These are phyloP conservation scores for Hydra vulgaris DNA, from an alignment of 30 jellyfish, hydroid and myxozoan species.

Conservation along the genomic window DNA sequence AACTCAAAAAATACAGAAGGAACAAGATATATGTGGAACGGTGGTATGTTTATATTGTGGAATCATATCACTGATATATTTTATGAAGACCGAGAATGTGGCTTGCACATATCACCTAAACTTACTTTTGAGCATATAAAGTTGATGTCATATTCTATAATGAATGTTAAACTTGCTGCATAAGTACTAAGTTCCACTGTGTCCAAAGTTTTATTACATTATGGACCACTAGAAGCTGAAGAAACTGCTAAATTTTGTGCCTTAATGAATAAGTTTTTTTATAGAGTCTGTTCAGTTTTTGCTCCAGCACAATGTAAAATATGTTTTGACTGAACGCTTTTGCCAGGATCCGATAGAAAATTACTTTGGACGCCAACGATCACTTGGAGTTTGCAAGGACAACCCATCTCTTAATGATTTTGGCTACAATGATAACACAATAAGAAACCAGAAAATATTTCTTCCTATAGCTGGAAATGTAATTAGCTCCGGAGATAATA, in stretches of 20 bases:
- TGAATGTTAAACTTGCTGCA: conserved; percentile 54
- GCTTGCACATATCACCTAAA: conserved; percentile 49
- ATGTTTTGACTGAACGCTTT: too few relatives aligned
- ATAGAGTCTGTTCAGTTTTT: too few relatives aligned
- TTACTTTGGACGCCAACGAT: too few relatives aligned
- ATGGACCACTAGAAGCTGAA: conserved; percentile 42
- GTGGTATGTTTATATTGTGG: conserved; percentile 48
- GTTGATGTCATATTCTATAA: conserved; percentile 38
- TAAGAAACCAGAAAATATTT: too few relatives aligned
- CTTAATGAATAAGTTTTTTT: conserved; percentile 42
- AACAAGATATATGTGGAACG: conserved; percentile 67
- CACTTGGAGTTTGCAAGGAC: too few relatives aligned
- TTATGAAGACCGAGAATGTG: conserved; percentile 33
- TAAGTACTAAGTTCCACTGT: conserved; percentile 39
- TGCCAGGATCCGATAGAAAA: too few relatives aligned
- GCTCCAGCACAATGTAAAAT: too few relatives aligned
- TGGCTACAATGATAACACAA: too few relatives aligned
- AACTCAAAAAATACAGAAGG: conserved; percentile 38
- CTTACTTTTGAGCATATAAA: conserved; percentile 34
- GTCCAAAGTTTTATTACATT: conserved; percentile 20
- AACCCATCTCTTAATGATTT: too few relatives aligned
- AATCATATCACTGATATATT: conserved; percentile 34
- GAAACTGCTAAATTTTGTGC: conserved; percentile 46
- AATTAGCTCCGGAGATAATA: too few relatives aligned
- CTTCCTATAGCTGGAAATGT: too few relatives aligned